These are phyloP conservation scores for Brenthis hecate DNA, from an alignment of 2,888 invertebrate genomes.

Conservation along the genomic window DNA sequence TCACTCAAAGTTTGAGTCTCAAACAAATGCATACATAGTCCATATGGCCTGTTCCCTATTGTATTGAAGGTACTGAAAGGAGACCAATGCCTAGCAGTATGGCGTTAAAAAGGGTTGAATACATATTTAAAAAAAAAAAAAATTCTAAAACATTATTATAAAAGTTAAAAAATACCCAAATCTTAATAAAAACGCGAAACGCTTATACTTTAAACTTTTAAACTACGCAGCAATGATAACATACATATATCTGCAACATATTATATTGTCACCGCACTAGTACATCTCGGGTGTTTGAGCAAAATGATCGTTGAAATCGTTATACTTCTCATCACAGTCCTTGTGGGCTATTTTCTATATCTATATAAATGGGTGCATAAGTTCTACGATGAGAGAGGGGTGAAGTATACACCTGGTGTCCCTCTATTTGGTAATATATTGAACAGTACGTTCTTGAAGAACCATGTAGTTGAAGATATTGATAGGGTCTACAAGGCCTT, in stretches of 20 bases:
- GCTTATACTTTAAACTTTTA: slow-evolving; percentile 7
- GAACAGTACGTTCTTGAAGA: slow-evolving; percentile 47
- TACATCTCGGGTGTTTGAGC: slow-evolving; percentile 6
- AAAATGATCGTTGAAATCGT: slow-evolving; percentile 64
- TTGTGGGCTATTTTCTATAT: slow-evolving; percentile 53
- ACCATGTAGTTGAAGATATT: slow-evolving; percentile 57
- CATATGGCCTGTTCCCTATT: too few relatives aligned
- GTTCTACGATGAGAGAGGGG: slow-evolving; percentile 51
- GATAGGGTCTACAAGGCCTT: slow-evolving; percentile 58
- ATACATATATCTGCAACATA: neutral
- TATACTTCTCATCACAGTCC: slow-evolving; percentile 52
- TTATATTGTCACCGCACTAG: slow-evolving; percentile 2
- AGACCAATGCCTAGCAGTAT: too few relatives aligned
- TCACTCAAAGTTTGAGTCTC: too few relatives aligned
- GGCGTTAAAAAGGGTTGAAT: too few relatives aligned
- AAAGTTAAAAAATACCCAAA: neutral
- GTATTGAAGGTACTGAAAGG: too few relatives aligned
- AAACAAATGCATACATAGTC: too few relatives aligned
- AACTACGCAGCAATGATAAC: slow-evolving; percentile 21
- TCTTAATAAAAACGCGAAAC: neutral
- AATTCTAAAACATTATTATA: neutral
- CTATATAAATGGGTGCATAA: slow-evolving; percentile 51
- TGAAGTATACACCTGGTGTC: slow-evolving; percentile 58
- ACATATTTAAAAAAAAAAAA: too few relatives aligned
- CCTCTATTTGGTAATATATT: slow-evolving; percentile 65